Percentiles rank a stretch among this genome's conserved stretches.
phyloP scores from a whole-genome alignment of 1,140 invertebrate genomes.

The Atopsyche davidsoni region DNA sequence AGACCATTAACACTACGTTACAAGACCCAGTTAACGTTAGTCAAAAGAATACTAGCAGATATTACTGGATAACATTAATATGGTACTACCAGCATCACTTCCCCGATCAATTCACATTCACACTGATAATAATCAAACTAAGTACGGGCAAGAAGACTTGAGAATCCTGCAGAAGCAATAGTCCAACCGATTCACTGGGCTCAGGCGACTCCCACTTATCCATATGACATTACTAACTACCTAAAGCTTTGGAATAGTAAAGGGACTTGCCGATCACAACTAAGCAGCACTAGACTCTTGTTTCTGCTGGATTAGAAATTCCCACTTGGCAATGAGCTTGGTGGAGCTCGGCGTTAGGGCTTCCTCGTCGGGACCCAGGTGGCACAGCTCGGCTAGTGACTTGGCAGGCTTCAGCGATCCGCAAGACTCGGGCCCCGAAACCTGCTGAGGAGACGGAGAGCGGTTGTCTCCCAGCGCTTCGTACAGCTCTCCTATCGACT shows the following conservation, averaged over 20 bases:
- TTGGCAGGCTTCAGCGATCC: conserved; percentile 52
- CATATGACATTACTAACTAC: no score
- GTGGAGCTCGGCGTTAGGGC: conserved; percentile 52
- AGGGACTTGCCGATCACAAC: not conserved
- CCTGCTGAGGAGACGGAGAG: conserved; percentile 43
- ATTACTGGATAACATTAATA: no score
- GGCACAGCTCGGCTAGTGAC: conserved; percentile 52
- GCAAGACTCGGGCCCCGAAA: conserved; percentile 42
- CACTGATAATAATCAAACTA: no score
- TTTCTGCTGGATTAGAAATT: conserved; percentile 55
- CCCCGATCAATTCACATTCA: no score
- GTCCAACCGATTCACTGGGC: no score
- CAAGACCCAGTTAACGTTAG: no score
- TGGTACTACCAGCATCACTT: no score
- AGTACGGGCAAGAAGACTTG: no score
- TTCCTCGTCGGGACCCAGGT: conserved; percentile 48
- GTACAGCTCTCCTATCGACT: conserved; percentile 53
- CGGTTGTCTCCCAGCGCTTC: conserved; percentile 43
- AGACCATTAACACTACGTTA: no score
- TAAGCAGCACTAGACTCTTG: conserved; percentile 48
- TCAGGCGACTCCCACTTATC: no score
- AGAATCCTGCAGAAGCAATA: no score
- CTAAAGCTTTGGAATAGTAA: conserved; percentile 29
- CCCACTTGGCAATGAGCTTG: conserved; percentile 55
- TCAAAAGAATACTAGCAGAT: no score